Base-by-base conservation (phyloP, 2,888 invertebrate genomes). In the Ornithoptera alexandrae region DNA sequence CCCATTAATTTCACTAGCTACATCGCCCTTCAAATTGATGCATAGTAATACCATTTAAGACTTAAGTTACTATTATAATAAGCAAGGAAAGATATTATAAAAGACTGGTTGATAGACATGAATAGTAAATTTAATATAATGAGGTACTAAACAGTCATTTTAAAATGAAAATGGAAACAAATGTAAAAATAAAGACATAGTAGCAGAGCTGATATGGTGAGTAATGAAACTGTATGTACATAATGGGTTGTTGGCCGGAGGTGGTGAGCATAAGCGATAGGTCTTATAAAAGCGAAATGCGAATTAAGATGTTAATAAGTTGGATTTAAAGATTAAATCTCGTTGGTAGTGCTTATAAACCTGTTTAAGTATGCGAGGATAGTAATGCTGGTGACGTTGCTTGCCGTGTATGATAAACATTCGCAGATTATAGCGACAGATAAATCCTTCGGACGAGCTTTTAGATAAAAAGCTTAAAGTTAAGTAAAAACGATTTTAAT, bases 211-310 rank as follows among this genome's bases (percentile, higher is more conserved):
- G 56, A 46, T 62, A 65, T 59, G 58, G 50, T 20, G 50, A 62
- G 22, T 66, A 62, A 62, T 39, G 62, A 57, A 50, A 50, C 50
- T 57, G 58, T 62, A 63, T 66, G 62, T 65, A 62, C 58, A 20
- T 61, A 50, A 70, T 66, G 62, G 66, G 70, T 70, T 59, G 36
- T 66, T 70, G 70, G 42, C 66, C 66, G 20, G 30, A 50, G 20
- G 62, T 17, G n/a, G n/a, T 22, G 2, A 50, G 15, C 24, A 53
- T 20, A 17, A 18, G 30, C 20, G 8, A 53, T 62, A 59, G 17
- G 62, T 46, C 46, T 20, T 57, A 57, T 24, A 60, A 53, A 58
- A 7, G 30, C 30, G 15, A 46, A 30, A 57, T 24, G 36, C 62
- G 22, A 66, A 66, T 58, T 42, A 3, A 59, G 62, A 10, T 17